These are phyloP conservation scores for Andrena fulva DNA, from an alignment of 2,888 invertebrate genomes.

Conservation along the genomic window DNA sequence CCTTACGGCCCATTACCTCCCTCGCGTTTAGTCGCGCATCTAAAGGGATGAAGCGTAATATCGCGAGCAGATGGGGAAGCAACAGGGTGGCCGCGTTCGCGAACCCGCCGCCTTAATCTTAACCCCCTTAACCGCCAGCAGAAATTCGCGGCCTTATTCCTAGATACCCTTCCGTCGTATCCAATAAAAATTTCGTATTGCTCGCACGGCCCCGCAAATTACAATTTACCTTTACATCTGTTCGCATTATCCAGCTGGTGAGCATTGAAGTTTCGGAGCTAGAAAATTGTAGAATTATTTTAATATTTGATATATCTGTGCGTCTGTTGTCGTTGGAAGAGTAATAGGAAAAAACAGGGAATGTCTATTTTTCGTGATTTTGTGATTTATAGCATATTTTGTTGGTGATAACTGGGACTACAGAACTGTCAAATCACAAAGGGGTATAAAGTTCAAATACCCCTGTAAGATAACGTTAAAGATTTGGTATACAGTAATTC, in stretches of 20 bases:
- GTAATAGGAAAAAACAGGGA: too few species aligned
- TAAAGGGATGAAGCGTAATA: conserved; percentile 37
- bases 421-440: too few species aligned
- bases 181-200: not conserved
- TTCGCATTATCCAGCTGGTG: not conserved
- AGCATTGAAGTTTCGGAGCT: not conserved
- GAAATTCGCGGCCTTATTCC: not conserved
- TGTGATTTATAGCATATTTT: too few species aligned
- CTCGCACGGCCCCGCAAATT: not conserved
- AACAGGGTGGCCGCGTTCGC: conserved; percentile 33
- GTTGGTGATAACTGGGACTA: too few species aligned
- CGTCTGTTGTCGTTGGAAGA: not conserved
- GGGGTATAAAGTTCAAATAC: too few species aligned
- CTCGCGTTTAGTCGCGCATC: conserved; percentile 24
- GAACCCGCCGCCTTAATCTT: conserved; percentile 16
- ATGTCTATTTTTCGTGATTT: too few species aligned
- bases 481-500: too few species aligned
- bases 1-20: conserved; percentile 29
- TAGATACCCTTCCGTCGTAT: not conserved
- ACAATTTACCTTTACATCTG: not conserved
- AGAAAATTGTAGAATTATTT: not conserved
- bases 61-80: conserved; percentile 23
- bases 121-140: not conserved
- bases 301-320: not conserved
- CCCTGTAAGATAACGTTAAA: too few species aligned